These are phyloP conservation scores for Synanthedon vespiformis DNA, from an alignment of 2,888 invertebrate species.

Conservation along the genomic window DNA sequence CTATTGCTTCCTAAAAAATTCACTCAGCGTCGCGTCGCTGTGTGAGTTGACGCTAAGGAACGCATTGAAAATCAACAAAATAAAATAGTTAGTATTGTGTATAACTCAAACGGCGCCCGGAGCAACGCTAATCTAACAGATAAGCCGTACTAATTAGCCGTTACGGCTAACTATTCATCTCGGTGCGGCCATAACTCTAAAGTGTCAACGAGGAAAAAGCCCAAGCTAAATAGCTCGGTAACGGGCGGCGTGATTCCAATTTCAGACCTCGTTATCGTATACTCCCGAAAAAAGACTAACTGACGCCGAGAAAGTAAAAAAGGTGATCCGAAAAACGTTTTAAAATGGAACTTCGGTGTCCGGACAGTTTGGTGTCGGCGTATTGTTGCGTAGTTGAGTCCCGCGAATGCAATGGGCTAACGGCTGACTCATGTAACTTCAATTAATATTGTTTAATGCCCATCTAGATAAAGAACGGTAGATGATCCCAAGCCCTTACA, in stretches of 20 bases:
- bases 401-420: conserved; percentile 13
- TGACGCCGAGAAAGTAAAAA: conserved; percentile 15
- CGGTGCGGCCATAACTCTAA: conserved; percentile 28
- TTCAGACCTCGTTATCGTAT: conserved; percentile 57
- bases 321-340: conserved; percentile 26
- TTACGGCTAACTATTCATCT: conserved; percentile 38
- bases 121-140: conserved; percentile 37
- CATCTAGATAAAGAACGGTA: conserved; percentile 36
- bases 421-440: conserved; percentile 51
- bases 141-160: conserved; percentile 43
- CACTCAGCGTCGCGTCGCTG: conserved; percentile 6
- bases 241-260: conserved; percentile 52
- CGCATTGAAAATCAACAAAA: conserved; percentile 8
- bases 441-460: conserved; percentile 64
- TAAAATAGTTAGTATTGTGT: conserved; percentile 9
- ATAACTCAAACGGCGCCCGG: conserved; percentile 17
- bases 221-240: conserved; percentile 45
- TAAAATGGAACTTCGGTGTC: conserved; percentile 34
- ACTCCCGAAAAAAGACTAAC: conserved; percentile 26
- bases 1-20: no score
- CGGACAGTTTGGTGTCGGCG: conserved; percentile 18
- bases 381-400: conserved; percentile 44
- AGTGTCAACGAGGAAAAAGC: conserved; percentile 35
- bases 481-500: no score
- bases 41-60: conserved; percentile 14